Evolutionary conservation across 2,113 vertebrate species (phyloP), one percentile per base, ranked within the genome.

Genomic region (Phrynosoma blainvillii): DNA sequence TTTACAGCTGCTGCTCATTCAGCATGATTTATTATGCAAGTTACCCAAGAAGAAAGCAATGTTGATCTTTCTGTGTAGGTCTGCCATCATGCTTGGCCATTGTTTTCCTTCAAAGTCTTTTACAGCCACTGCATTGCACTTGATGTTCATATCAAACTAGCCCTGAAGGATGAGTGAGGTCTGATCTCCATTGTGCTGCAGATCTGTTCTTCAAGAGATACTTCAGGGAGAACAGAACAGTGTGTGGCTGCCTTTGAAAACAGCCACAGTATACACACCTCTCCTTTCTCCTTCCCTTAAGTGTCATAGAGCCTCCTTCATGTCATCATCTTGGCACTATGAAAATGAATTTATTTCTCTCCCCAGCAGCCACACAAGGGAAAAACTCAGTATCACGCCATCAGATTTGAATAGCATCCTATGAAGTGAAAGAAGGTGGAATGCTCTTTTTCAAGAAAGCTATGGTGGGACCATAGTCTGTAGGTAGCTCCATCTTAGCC

Each of bases 41-140:
- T 56, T 86, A 66, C 13, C 25, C 76, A 89, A 9, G 75, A 87
- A 79, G 79, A 89, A 40, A 0, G 10, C 3, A 70, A 68, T 23
- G 6, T 0, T 0, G 40, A 14, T 86, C 5, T 47, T 88, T 79
- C 0, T 0, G 4, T 2, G n/a, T 0, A 1, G 68, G 62, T 85
- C 76, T 70, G 84, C 0, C 0, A 0, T 27, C 13, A 16, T 62
- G 59, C 62, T 30, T 14, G 18, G 32, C 0, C 0, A 1, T 0
- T 71, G 89, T 87, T 71, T 78, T 86, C 78, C 36, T 86, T 16
- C 32, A 91, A 47, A 79, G 82, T 20, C 25, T 66, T n/a, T 30
- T 81, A 62, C 32, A 85, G 73, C 68, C 90, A 0, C 0, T 25
- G 79, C 84, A 74, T 25, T 0, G 40, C 2, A 36, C 52, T 54